Evolutionary conservation across 2,797 vertebrate genomes (phyloP), one percentile per base, ranked within the genome.

Genomic region (Antrozous pallidus): DNA sequence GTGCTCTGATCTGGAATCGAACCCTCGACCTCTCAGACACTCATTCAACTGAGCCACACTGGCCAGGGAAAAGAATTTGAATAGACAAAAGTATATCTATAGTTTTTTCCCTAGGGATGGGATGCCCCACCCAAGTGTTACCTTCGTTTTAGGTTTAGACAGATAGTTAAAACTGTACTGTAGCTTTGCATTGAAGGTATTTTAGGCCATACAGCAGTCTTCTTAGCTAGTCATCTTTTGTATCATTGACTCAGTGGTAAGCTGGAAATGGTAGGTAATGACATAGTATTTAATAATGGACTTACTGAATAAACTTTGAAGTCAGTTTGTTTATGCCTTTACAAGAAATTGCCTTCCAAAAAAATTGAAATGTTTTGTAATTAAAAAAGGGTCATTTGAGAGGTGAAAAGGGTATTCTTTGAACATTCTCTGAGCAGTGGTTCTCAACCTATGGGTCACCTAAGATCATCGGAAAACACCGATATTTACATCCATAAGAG

Each of bases 191-290:
- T 33, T 20, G 45, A 33, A 56, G 51, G 65, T 58, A 36, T 61
- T 28, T 47, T 92, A 88, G n/a, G 33, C 80, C 88, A 33, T 74
- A 61, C 2, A 5, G 61, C 20, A 10, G 24, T n/a, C 40, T 69
- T 92, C 88, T 69, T 94, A 86, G 95, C 93, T 86, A 84, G 49
- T 61, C 90, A 24, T 84, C 92, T 96, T 97, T 96, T 94, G 81
- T 95, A 28, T n/a, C 36, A 2, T 28, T 70, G 51, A 84, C 33
- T 18, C 8, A n/a, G 0, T 16, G 13, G 36, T 17, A 28, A 77
- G 69, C 45, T 47, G 58, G 26, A 54, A 61, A 28, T 14, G 70
- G 20, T 20, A 33, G 61, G 45, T 81, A 6, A 9, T 8, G 61
- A 26, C 12, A 8, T 42, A 3, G 36, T 14, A 2, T 54, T 96